A percentile compares a stretch with the other conserved stretches of the same genome.
These are phyloP conservation scores for Gastrophysa polygoni DNA, from an alignment of 2,888 invertebrate species.

Conservation along the genomic window DNA sequence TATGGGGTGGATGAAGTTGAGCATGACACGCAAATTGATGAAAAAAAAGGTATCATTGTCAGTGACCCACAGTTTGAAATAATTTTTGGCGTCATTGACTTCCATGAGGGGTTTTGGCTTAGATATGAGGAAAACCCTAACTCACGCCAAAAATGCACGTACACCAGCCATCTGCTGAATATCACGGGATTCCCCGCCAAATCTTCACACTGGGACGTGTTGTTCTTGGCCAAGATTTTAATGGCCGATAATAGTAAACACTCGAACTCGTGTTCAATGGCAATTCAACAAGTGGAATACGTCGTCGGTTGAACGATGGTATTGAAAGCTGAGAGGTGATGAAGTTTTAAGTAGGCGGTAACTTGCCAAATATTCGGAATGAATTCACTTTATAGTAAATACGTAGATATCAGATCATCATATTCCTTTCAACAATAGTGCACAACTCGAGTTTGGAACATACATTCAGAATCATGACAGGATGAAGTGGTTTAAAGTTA, in stretches of 20 bases:
- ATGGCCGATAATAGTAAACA: conserved; percentile 37
- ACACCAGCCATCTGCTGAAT: conserved; percentile 42
- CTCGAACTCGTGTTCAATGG: conserved; percentile 20
- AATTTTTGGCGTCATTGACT: conserved; percentile 11
- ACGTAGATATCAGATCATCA: too few species aligned
- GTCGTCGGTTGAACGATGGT: conserved; percentile 23
- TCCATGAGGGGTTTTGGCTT: conserved; percentile 46
- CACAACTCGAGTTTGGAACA: too few species aligned
- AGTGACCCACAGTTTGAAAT: neutral
- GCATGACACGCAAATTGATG: too few species aligned
- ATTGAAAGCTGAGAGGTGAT: neutral
- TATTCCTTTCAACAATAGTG: too few species aligned
- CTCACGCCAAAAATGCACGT: conserved; percentile 50
- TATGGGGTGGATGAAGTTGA: too few species aligned
- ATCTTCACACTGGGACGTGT: conserved; percentile 26
- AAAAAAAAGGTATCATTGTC: too few species aligned
- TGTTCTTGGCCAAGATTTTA: conserved; percentile 36
- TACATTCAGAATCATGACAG: too few species aligned
- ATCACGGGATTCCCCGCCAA: conserved; percentile 32
- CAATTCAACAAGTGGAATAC: conserved; percentile 27
- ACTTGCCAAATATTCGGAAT: neutral
- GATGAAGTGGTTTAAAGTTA: too few species aligned
- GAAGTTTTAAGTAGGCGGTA: neutral
- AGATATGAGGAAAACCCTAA: conserved; percentile 46
- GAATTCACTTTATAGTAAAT: neutral